Conservation (phyloP, 2,888 invertebrate species). For the Euproctis similis region DNA sequence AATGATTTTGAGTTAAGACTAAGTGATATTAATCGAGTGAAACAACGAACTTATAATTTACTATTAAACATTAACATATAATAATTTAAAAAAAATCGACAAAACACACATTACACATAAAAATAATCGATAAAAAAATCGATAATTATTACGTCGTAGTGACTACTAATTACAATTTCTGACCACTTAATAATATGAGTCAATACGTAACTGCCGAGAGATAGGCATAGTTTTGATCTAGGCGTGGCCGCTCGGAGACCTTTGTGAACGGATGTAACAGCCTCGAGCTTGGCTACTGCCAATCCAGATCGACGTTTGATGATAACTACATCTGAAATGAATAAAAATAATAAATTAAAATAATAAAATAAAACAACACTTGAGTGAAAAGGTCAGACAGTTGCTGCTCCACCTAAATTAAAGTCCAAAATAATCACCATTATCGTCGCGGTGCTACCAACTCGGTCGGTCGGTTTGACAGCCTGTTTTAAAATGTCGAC, state of each 20-base stretch:
- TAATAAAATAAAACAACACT: slow-evolving; percentile 42
- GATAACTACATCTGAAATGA: slow-evolving; percentile 60
- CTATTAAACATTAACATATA: too few species aligned
- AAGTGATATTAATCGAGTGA: too few species aligned
- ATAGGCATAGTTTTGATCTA: slow-evolving; percentile 51
- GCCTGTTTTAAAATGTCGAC: slow-evolving; percentile 36
- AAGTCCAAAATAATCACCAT: slow-evolving; percentile 63
- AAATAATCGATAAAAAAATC: too few species aligned
- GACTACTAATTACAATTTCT: slow-evolving; percentile 30
- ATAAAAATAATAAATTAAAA: too few species aligned
- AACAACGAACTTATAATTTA: too few species aligned
- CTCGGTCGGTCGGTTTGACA: slow-evolving; percentile 52
- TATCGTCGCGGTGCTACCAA: slow-evolving; percentile 43
- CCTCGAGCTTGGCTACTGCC: slow-evolving; percentile 48
- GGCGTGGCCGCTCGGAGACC: slow-evolving; percentile 61
- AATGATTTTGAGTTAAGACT: too few species aligned
- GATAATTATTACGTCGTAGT: slow-evolving; percentile 23
- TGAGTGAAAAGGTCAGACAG: slow-evolving; percentile 69
- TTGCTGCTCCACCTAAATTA: slow-evolving; percentile 53
- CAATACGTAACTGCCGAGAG: slow-evolving; percentile 32
- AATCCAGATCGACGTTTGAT: slow-evolving; percentile 58
- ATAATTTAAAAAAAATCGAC: too few species aligned
- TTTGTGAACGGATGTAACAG: slow-evolving; percentile 66
- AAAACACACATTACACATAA: too few species aligned
- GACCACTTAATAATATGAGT: slow-evolving; percentile 35